Base-by-base conservation (phyloP, 1,140 invertebrate species). In the Brachionus angularis region DNA sequence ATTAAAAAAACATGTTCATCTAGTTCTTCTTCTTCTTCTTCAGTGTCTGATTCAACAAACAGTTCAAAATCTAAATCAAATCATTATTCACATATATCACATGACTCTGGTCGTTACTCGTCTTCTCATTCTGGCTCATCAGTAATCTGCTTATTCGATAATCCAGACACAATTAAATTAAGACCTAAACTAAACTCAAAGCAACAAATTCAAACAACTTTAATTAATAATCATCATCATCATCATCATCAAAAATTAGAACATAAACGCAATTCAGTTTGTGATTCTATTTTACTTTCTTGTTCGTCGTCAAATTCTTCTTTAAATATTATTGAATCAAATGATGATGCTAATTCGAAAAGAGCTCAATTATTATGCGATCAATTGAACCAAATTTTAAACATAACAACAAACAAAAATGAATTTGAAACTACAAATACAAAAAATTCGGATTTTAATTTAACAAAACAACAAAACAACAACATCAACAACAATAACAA, bases 361-460 rank as follows among this genome's bases (percentile, higher is more conserved):
- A 58, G 39, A 58, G 53, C 53, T 18, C 53, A 58, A 27, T 34
- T 58, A 1, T 33, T 58, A 4, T 58, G 53, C 33, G 53, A 58
- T 33, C 53, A 58, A 39, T 36, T 58, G 3, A 58, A 58, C 21
- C 53, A 58, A 58, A 58, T 58, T 39, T 36, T 58, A n/a, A 58
- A 27, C 21, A 23, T 58, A 21, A 23, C 33, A 1, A 21, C 53
- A 16, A 55, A 10, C n/a, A 7, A 14, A 39, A 18, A 58, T 5
- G 39, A 25, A 16, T 16, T 16, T 33, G n/a, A 3, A 7, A 16
- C 3, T 4, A n/a, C 25, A 10, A 29, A 52, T 2, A 34, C 29
- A 10, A 5, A 36, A 1, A 16, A 33, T 16, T 5, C 29, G 5
- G n/a, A n/a, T n/a, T n/a, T n/a, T n/a, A n/a, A n/a, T n/a, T n/a